Percentiles rank a stretch among this genome's conserved stretches.
Evolutionary conservation across 2,888 invertebrate species (phyloP).

Genomic region (Buathra laborator): DNA sequence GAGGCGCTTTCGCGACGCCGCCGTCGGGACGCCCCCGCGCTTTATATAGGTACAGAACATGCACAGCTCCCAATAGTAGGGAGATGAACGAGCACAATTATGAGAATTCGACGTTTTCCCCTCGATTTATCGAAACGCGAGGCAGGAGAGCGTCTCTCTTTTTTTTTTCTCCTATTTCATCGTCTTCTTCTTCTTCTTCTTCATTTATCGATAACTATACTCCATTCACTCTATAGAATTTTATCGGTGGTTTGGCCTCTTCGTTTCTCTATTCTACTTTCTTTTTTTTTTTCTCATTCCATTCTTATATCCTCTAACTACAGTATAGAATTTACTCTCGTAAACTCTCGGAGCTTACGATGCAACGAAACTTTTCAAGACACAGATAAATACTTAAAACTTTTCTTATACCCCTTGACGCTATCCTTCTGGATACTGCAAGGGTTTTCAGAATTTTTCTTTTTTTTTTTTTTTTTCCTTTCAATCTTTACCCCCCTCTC

Average conservation of each 20-base stretch:
- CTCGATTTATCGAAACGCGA: conserved; percentile 16
- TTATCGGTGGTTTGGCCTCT: conserved; percentile 53
- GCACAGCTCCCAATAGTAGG: conserved; percentile 17
- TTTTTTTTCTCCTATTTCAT: conserved; percentile 15
- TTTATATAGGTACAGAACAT: conserved; percentile 33
- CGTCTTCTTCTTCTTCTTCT: conserved; percentile 33
- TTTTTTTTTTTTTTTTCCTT: conserved; percentile 43
- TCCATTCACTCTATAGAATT: conserved; percentile 53
- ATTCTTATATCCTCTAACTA: conserved; percentile 53
- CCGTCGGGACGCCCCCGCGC: conserved; percentile 56
- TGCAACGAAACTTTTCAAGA: conserved; percentile 64
- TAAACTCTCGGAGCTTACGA: conserved; percentile 62
- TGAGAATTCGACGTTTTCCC: conserved; percentile 40
- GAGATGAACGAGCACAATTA: conserved; percentile 44
- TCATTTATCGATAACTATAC: conserved; percentile 59
- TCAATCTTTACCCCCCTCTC: conserved; percentile 55
- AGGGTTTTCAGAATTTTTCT: conserved; percentile 45
- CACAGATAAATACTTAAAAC: conserved; percentile 70
- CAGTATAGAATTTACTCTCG: conserved; percentile 64
- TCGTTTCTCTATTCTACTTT: conserved; percentile 53
- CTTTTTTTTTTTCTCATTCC: conserved; percentile 25
- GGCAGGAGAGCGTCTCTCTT: background rate
- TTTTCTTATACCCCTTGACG: conserved; percentile 59
- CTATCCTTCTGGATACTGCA: conserved; percentile 39
- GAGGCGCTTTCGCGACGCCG: conserved; percentile 56